A percentile compares a stretch with the other conserved stretches of the same genome.
These are phyloP conservation scores for Jordanella pulchra DNA, from an alignment of 2,797 vertebrate species.

Conservation along the genomic window DNA sequence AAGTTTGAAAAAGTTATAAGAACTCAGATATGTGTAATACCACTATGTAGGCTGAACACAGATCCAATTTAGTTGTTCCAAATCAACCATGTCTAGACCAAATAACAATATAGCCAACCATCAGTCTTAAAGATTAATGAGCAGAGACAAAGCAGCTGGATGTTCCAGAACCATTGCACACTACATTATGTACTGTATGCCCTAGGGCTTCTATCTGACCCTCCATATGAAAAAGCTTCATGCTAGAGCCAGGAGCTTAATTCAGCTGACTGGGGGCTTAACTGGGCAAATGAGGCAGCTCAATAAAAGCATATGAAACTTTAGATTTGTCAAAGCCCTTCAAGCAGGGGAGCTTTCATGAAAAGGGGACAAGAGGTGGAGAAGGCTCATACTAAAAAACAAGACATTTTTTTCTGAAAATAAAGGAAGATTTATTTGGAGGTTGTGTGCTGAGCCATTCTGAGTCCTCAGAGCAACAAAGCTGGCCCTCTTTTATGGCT, in stretches of 20 bases:
- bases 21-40: not conserved
- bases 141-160: conserved; percentile 30
- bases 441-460: conserved; percentile 10
- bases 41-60: not conserved
- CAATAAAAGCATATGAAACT: conserved; percentile 66
- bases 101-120: conserved; percentile 14
- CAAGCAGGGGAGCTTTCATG: conserved; percentile 43
- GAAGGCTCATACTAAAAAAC: conserved; percentile 6
- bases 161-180: conserved; percentile 39
- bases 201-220: conserved; percentile 42
- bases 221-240: conserved; percentile 51
- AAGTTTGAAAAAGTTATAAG: conserved; percentile 5
- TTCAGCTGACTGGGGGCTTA: conserved; percentile 71
- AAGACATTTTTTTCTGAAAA: conserved; percentile 13
- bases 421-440: conserved; percentile 21
- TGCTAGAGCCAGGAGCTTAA: conserved; percentile 59
- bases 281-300: conserved; percentile 68
- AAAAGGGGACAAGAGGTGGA: conserved; percentile 17
- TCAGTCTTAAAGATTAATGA: conserved; percentile 21
- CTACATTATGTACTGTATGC: conserved; percentile 53
- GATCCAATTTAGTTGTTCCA: not conserved
- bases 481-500: conserved; percentile 12
- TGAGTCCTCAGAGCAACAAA: conserved; percentile 21
- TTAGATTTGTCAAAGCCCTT: conserved; percentile 61
- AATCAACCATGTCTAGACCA: conserved; percentile 8